Evolutionary conservation across 2,888 invertebrate genomes (phyloP).

Genomic region (Xanthorhoe spadicearia): DNA sequence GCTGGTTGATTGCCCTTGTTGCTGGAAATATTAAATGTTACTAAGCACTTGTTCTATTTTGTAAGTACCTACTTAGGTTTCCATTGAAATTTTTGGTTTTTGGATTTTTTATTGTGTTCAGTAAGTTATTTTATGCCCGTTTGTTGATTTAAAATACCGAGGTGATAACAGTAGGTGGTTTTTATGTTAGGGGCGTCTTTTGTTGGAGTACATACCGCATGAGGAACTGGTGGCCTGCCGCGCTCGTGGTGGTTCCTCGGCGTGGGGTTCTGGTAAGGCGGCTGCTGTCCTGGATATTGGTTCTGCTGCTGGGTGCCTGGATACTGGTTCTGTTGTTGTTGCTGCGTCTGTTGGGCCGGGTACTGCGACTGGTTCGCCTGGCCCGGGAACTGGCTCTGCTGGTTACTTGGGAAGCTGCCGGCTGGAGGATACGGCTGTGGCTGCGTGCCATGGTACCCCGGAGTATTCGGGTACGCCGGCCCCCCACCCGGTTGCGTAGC

Average conservation of each 20-base stretch:
- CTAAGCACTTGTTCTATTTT: not conserved
- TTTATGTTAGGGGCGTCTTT: not conserved
- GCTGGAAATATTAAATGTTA: conserved; percentile 19
- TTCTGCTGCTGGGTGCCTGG: conserved; percentile 35
- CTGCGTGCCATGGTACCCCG: conserved; percentile 84
- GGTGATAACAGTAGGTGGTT: not conserved
- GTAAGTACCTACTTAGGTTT: not conserved
- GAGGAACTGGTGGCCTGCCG: conserved; percentile 81
- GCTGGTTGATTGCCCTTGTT: conserved; percentile 42
- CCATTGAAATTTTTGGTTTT: not conserved
- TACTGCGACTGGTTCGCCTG: conserved; percentile 63
- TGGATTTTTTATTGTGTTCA: no score
- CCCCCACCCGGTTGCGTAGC: conserved; percentile 82
- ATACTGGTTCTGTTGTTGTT: conserved; percentile 52
- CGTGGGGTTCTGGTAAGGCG: conserved; percentile 68
- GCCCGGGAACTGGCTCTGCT: conserved; percentile 68
- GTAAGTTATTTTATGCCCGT: not conserved
- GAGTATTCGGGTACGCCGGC: conserved; percentile 82
- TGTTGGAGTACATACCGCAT: conserved; percentile 61
- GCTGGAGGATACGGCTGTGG: conserved; percentile 81
- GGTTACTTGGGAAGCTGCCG: conserved; percentile 82
- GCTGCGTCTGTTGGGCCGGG: conserved; percentile 53
- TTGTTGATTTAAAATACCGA: not conserved
- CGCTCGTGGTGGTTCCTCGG: conserved; percentile 83
- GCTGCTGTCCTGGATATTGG: conserved; percentile 70